phyloP scores from a whole-genome alignment of 2,797 vertebrate species.

The Oceanodroma leucorhoa region DNA sequence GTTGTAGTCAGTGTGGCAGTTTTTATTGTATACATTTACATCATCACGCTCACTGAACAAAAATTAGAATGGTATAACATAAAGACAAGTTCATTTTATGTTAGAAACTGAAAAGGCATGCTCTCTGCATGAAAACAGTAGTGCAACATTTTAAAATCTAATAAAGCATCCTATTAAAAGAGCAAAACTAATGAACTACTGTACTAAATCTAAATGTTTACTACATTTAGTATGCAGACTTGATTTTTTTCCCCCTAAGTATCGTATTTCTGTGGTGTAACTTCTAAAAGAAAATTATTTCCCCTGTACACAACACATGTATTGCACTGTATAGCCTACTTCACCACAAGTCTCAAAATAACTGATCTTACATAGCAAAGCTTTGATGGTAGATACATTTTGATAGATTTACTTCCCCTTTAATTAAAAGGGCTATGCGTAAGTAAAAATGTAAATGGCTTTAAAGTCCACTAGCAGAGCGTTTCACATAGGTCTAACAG shows the following conservation, averaged over 20 bases:
- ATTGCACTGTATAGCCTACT: background rate
- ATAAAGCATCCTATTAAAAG: background rate
- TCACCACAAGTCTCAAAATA: background rate
- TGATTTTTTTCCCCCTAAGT: background rate
- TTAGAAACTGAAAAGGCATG: background rate
- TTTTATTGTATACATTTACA: constrained; percentile 26
- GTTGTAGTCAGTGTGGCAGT: background rate
- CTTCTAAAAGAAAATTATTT: background rate
- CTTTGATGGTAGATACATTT: background rate
- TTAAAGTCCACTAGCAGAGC: background rate
- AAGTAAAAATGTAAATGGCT: background rate
- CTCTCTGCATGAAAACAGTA: background rate
- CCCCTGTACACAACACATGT: fast-evolving
- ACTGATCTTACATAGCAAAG: background rate
- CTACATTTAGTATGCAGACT: background rate
- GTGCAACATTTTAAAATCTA: background rate
- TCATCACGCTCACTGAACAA: background rate
- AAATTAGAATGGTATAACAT: background rate
- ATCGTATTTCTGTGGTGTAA: background rate
- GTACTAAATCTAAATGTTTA: background rate
- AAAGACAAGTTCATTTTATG: background rate
- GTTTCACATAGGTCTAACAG: background rate
- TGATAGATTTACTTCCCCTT: background rate
- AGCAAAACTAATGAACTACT: background rate
- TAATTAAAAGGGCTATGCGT: background rate